Conservation (phyloP, 2,888 invertebrate genomes). For the Xanthia togata region DNA sequence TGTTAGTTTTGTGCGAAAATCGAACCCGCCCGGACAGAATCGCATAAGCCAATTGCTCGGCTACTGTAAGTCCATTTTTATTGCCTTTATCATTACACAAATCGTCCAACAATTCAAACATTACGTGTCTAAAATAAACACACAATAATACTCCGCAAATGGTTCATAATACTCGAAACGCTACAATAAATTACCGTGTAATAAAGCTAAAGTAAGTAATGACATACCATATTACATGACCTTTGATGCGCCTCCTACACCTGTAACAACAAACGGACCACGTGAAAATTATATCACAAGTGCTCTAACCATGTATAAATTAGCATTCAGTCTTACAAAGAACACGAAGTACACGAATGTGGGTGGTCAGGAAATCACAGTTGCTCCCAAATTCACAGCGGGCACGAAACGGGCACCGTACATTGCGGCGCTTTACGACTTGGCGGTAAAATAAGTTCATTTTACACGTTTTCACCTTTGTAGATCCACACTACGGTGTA, state of each 20-base stretch:
- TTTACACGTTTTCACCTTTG: slow-evolving; percentile 75
- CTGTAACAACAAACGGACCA: slow-evolving; percentile 74
- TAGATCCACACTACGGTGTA: slow-evolving; percentile 54
- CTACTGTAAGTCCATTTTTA: slow-evolving; percentile 35
- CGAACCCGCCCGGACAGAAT: slow-evolving; percentile 14
- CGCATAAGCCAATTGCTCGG: slow-evolving; percentile 24
- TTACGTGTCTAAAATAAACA: slow-evolving; percentile 51
- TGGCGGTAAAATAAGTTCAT: slow-evolving; percentile 73
- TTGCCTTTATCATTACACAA: slow-evolving; percentile 36
- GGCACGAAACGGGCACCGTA: slow-evolving; percentile 62
- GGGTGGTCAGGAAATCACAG: slow-evolving; percentile 69
- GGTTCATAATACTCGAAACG: slow-evolving; percentile 48
- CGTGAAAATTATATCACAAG: slow-evolving; percentile 46
- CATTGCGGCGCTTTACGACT: slow-evolving; percentile 73
- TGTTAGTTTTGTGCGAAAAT: slow-evolving; percentile 12
- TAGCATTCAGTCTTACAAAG: slow-evolving; percentile 59
- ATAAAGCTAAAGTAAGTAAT: slow-evolving; percentile 51
- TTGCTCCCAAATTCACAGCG: slow-evolving; percentile 63
- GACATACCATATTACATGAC: slow-evolving; percentile 73
- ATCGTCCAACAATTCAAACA: slow-evolving; percentile 30
- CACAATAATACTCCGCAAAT: slow-evolving; percentile 48
- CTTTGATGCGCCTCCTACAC: slow-evolving; percentile 76
- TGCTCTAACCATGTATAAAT: slow-evolving; percentile 56
- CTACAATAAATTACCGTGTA: slow-evolving; percentile 53
- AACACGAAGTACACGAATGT: slow-evolving; percentile 51